Conservation (phyloP, 2,888 invertebrate genomes). For the Zaprionus lineosus region DNA sequence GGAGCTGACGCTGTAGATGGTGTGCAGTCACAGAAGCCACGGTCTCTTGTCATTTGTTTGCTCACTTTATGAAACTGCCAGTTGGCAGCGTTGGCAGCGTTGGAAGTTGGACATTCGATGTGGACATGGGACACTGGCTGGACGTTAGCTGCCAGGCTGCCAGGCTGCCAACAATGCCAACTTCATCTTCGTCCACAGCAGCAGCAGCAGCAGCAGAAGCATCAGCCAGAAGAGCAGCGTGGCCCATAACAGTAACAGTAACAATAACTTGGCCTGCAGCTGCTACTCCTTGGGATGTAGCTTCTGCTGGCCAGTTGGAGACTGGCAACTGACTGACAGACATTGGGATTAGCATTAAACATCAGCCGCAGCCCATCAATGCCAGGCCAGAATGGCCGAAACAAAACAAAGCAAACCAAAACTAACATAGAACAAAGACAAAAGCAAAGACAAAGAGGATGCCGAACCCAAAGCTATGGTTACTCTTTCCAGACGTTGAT, state of each 20-base stretch:
- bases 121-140: no score
- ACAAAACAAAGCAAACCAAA: conserved; percentile 21
- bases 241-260: conserved; percentile 45
- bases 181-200: conserved; percentile 67
- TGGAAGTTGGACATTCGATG: no score
- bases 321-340: conserved; percentile 56
- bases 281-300: conserved; percentile 9
- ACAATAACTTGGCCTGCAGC: conserved; percentile 55
- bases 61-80: conserved; percentile 64
- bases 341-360: conserved; percentile 76
- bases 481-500: not conserved
- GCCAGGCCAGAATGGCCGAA: conserved; percentile 44
- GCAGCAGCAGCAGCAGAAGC: conserved; percentile 16
- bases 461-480: conserved; percentile 5
- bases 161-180: conserved; percentile 56
- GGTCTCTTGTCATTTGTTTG: conserved; percentile 71
- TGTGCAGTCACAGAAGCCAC: conserved; percentile 27
- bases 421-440: conserved; percentile 4
- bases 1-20: not conserved
- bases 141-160: conserved; percentile 29
- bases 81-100: no score
- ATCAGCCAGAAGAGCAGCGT: conserved; percentile 14
- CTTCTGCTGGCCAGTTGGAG: conserved; percentile 24
- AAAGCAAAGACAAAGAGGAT: conserved; percentile 10
- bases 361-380: conserved; percentile 52